Evolutionary conservation across 2,797 vertebrate species (phyloP).

Genomic region (Fistularia tabacaria): DNA sequence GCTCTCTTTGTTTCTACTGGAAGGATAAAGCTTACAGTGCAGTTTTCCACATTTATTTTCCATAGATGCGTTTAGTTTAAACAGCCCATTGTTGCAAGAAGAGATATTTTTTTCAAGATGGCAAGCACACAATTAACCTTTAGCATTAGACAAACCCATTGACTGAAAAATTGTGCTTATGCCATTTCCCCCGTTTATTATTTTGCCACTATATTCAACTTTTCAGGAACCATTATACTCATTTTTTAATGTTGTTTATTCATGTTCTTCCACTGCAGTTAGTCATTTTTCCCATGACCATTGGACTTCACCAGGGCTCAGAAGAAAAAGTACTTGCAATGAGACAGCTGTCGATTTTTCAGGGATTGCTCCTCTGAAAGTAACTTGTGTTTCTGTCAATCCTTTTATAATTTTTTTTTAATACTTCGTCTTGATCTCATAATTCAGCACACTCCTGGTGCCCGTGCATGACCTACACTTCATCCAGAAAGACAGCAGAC

Average conservation of each 20-base stretch:
- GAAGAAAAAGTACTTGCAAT: conserved; percentile 14
- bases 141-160: conserved; percentile 5
- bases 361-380: conserved; percentile 16
- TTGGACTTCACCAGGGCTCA: conserved; percentile 4
- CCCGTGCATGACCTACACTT: not conserved
- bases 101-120: not conserved
- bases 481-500: conserved; percentile 25
- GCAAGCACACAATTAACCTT: conserved; percentile 11
- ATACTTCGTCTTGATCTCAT: not conserved
- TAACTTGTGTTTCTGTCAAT: conserved; percentile 27
- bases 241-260: conserved; percentile 29
- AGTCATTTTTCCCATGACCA: conserved; percentile 17
- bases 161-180: conserved; percentile 6
- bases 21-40: conserved; percentile 6
- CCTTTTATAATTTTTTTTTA: conserved; percentile 22
- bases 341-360: conserved; percentile 21
- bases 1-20: conserved; percentile 35
- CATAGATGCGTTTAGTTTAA: conserved; percentile 25
- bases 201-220: conserved; percentile 1
- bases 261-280: conserved; percentile 20
- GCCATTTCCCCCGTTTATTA: conserved; percentile 6
- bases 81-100: conserved; percentile 14
- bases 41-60: conserved; percentile 18
- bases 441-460: conserved; percentile 12
- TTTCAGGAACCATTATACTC: not conserved